These are phyloP conservation scores for Bolborhynchus lineola DNA, from an alignment of 2,113 vertebrate genomes.

Conservation along the genomic window DNA sequence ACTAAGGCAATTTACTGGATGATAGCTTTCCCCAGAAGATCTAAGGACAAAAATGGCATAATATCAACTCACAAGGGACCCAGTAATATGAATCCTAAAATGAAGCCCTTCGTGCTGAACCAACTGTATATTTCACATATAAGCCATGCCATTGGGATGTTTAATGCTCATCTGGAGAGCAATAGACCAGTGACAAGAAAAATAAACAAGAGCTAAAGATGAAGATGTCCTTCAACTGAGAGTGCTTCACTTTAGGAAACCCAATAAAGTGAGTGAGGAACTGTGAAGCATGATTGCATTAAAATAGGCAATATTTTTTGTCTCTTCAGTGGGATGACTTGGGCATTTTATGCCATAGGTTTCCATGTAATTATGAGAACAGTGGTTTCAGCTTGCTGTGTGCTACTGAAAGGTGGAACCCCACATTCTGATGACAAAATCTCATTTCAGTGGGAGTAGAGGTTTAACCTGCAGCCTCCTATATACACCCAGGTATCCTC, in stretches of 20 bases:
- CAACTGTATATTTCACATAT: conserved; percentile 51
- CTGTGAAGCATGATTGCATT: conserved; percentile 36
- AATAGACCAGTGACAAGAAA: conserved; percentile 69
- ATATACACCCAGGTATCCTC: neutral
- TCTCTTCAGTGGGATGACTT: neutral
- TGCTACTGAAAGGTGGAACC: neutral
- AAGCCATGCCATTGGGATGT: conserved; percentile 46
- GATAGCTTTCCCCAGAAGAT: conserved; percentile 59
- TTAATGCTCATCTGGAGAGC: conserved; percentile 59
- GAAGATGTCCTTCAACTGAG: conserved; percentile 65
- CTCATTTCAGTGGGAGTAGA: neutral
- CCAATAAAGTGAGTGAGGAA: conserved; percentile 34
- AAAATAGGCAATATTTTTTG: conserved; percentile 36
- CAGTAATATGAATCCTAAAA: conserved; percentile 57
- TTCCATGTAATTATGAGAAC: neutral
- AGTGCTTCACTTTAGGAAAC: conserved; percentile 57
- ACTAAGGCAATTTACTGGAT: conserved; percentile 66
- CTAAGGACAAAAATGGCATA: conserved; percentile 64
- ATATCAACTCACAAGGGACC: conserved; percentile 47
- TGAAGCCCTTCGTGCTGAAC: conserved; percentile 52
- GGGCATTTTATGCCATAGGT: neutral
- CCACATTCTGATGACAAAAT: neutral
- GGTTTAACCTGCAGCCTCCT: neutral
- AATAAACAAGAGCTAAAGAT: conserved; percentile 68
- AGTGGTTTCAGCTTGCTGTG: neutral